Evolutionary conservation across 2,113 vertebrate genomes (phyloP).

Genomic region (Cyanistes caeruleus): DNA sequence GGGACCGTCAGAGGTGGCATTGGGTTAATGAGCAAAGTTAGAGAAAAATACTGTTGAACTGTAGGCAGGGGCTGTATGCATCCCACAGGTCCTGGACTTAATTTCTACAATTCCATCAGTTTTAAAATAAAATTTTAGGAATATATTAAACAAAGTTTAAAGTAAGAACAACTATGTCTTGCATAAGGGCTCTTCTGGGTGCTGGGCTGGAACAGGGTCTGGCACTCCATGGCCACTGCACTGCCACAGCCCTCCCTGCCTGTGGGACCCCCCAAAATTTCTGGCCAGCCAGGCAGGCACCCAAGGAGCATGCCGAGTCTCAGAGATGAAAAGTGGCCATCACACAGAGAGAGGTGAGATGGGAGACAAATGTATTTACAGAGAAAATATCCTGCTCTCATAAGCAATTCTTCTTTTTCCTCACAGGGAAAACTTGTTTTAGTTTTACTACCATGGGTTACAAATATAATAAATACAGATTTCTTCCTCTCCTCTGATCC

Average conservation of each 20-base stretch:
- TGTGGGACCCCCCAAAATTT: background rate
- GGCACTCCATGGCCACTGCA: background rate
- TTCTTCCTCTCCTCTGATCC: background rate
- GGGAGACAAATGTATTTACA: background rate
- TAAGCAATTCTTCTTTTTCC: background rate
- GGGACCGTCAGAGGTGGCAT: background rate
- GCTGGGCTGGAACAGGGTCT: background rate
- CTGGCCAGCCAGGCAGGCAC: background rate
- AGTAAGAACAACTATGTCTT: background rate
- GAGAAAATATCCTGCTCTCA: background rate
- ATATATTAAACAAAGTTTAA: background rate
- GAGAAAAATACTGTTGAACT: background rate
- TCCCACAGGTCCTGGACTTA: background rate
- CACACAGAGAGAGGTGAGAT: background rate
- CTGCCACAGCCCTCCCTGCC: fast-evolving
- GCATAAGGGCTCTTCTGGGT: background rate
- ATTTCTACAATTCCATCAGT: background rate
- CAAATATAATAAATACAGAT: background rate
- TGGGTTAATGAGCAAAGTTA: background rate
- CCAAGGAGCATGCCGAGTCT: background rate
- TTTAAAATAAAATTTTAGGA: background rate
- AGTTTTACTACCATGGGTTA: background rate
- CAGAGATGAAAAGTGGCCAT: background rate
- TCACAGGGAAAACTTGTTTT: background rate
- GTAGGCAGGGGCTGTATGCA: background rate